phyloP scores from a whole-genome alignment of 2,797 vertebrate species.

The Leptodactylus fallax region DNA sequence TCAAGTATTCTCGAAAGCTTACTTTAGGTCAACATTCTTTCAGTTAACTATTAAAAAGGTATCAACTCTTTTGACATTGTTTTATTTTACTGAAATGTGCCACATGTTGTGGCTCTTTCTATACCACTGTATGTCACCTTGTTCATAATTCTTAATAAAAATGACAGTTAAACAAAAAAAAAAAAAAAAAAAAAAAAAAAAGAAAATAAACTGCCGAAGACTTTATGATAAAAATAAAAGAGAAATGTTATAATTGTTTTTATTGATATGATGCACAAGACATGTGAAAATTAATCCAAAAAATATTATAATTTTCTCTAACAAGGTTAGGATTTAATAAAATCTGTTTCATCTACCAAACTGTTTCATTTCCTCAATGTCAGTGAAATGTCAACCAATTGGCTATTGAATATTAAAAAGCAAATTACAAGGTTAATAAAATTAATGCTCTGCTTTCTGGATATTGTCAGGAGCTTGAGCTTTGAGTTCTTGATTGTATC shows the following conservation, averaged over 20 bases:
- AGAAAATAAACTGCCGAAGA: no score
- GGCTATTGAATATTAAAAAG: not conserved
- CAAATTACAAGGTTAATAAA: not conserved
- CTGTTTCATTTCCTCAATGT: not conserved
- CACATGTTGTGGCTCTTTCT: no score
- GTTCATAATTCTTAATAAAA: no score
- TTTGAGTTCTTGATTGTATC: slow-evolving; percentile 56
- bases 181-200: no score
- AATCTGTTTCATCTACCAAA: not conserved
- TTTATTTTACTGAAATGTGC: no score
- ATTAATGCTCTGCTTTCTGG: slow-evolving; percentile 27
- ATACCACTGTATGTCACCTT: no score
- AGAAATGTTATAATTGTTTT: not conserved
- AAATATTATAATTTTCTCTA: not conserved
- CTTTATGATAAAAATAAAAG: no score
- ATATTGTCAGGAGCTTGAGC: not conserved
- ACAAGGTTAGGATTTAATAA: not conserved
- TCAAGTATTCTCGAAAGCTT: no score
- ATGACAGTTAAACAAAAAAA: no score
- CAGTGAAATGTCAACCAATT: not conserved
- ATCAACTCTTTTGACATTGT: no score
- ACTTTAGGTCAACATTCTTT: no score
- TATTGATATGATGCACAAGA: not conserved
- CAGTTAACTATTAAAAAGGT: no score
- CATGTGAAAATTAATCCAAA: not conserved